Base-by-base conservation (phyloP, 2,797 vertebrate genomes). In the Halcyon chelicuti region DNA sequence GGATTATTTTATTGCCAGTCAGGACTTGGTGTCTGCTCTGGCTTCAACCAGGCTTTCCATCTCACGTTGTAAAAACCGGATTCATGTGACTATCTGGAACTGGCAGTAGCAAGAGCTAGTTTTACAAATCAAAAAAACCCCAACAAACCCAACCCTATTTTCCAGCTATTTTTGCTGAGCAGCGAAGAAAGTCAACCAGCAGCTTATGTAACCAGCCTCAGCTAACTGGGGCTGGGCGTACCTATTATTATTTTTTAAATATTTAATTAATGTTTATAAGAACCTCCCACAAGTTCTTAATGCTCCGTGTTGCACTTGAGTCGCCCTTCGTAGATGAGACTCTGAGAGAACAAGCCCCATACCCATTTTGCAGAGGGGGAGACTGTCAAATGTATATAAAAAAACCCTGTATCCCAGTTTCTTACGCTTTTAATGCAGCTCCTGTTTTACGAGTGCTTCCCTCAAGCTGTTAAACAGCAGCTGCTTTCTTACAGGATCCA, bases 211-310 rank as follows among this genome's bases (percentile, higher is more conserved):
- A 94, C 31, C 26, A 71, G 42, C 71, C 47, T 67, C 68, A 71
- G 75, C 63, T 81, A 79, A 67, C 77, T 74, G 72, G 60, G 33
- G 40, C 60, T 94, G 42, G 58, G 54, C 7, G 16, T 47, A 57
- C 31, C 49, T 58, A 40, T 72, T 67, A 68, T 88, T 96, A 70
- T 28, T 84, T 82, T 62, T 88, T 10, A 95, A 93, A 81, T 54
- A 84, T 73, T 83, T 94, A 94, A 93, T 92, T 87, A 70, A 84
- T 29, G 23, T 79, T 92, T 82, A 14, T n/a, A 81, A 62, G 39
- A 91, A 66, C 62, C 11, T 95, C 58, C 35, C 47, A 75, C 39
- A 42, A 23, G 44, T 77, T 84, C 35, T 60, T 70, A 37, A 58
- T n/a, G 28, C 33, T 79, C 33, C 15, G 1, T 23, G 46, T 37